Conservation (phyloP, 2,113 vertebrate species). For the Peucedramus taeniatus region DNA sequence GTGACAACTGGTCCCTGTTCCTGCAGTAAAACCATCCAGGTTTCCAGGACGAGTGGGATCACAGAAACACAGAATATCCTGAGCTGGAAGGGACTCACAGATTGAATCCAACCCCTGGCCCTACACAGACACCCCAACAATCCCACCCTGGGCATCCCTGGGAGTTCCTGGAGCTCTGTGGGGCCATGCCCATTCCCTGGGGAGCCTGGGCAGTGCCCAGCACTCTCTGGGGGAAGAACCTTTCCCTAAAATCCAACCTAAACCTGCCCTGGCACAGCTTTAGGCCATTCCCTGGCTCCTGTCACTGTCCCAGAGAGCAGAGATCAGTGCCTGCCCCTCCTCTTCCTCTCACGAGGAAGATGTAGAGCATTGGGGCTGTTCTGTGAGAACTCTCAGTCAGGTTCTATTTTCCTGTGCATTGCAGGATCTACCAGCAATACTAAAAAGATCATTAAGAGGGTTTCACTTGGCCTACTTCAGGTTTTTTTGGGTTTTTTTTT, state of each 20-base stretch:
- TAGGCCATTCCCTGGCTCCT: rapidly evolving
- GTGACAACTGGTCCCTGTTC: not conserved
- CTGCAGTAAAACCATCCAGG: not conserved
- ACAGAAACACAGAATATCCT: not conserved
- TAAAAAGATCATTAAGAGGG: not conserved
- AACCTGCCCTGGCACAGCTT: rapidly evolving
- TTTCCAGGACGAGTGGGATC: not conserved
- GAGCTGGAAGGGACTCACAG: not conserved
- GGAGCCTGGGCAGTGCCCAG: not conserved
- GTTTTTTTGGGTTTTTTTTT: not conserved
- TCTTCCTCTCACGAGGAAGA: rapidly evolving
- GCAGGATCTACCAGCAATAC: not conserved
- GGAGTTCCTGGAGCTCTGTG: not conserved
- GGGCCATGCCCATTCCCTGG: not conserved
- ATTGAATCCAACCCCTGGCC: rapidly evolving
- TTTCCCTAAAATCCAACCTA: rapidly evolving
- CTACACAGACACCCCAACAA: not conserved
- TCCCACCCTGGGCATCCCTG: not conserved
- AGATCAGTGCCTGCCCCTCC: not conserved
- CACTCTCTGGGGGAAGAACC: not conserved
- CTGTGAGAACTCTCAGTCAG: not conserved
- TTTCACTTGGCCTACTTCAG: not conserved
- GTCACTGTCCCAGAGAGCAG: not conserved
- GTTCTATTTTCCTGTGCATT: not conserved
- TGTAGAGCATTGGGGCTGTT: not conserved